Evolutionary conservation across 1,140 invertebrate species (phyloP), one percentile per base, ranked within the genome.

Genomic region (Dysdera silvatica): DNA sequence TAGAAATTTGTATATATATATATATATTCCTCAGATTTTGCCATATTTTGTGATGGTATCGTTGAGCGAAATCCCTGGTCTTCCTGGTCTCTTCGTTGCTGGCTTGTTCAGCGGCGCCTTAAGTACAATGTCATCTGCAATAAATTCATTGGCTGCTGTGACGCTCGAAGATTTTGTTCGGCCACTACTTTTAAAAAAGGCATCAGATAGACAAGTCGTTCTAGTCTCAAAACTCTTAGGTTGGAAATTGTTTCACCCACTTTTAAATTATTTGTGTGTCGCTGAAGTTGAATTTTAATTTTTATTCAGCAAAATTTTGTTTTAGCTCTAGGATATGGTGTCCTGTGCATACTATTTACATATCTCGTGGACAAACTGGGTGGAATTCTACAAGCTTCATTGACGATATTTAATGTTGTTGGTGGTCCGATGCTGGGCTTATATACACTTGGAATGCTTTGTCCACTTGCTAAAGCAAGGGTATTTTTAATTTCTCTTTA

Each of bases 71-170:
- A 74, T 83, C 20, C 83, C 84, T 12, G 89, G 89, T 7, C 67
- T 92, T 16, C 79, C 87, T 2, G 89, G 90, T 6, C 74, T 93
- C 12, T 91, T 92, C 74, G 83, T 91, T 2, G 85, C 88, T 63
- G 83, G 88, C 47, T 85, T 93, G 40, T 90, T 91, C 68, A 88
- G 85, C 70, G 90, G 88, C 2, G 85, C 88, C 0, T 78, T 95
- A 1, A 91, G 88, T 57, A 90, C 90, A 0, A 83, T 93, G 43
- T 92, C 89, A 0, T 89, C 89, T 8, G 82, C 86, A 24, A 76
- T 91, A 31, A 93, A 92, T 75, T 88, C 89, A 12, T 76, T 93
- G 23, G 85, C 90, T 14, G 89, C 89, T 14, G 87, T 93, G n/a
- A 89, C 87, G 1, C 79, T 91, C 57, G 86, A 90, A 71, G 90